Evolutionary conservation across 2,113 vertebrate genomes (phyloP), one percentile per base, ranked within the genome.

Genomic region (Pao palembangensis): DNA sequence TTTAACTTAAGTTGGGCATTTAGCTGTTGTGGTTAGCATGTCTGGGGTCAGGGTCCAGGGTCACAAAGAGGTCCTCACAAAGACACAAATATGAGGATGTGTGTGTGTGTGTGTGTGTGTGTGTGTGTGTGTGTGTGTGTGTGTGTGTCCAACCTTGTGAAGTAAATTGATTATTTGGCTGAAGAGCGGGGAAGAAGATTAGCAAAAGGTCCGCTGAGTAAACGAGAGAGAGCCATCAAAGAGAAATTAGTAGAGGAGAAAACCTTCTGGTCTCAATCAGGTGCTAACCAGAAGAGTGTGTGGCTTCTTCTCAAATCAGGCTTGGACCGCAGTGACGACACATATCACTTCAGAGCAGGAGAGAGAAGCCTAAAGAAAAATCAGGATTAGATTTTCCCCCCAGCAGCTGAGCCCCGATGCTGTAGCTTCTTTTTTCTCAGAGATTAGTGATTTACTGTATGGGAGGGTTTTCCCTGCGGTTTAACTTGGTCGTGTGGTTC

Each of bases 361-460:
- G 49, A 80, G 75, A 65, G 80, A 31, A 41, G 55, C 61, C 67
- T 88, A 87, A 91, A 88, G 76, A 81, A 84, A 84, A 72, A 7
- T 1, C 66, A 60, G 54, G 66, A 81, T 76, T 81, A 79, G 71
- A 85, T 77, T 84, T 76, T 78, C 25, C 25, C 73, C 76, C 67
- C 65, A 67, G 62, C 74, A 80, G 67, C 74, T 80, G 80, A 81
- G 75, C 67, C 67, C 67, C 8, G 51, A 13, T 64, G 50, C 53
- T 68, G 20, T 65, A 61, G 44, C 14, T 51, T 70, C 38, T 58
- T 57, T 59, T 63, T 51, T 31, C 25, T 55, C 43, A 38, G 69
- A 81, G 86, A 87, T 88, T 77, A 86, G 71, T 72, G 82, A 88
- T 89, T 87, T 86, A 81, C 70, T 51, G 34, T 31, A 48, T 13